Evolutionary conservation across 2,113 vertebrate species (phyloP).

Genomic region (human): GRCh38 chr2:165006501-165007000

Average conservation of each 20-base stretch:
- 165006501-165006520: not conserved
- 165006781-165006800: not conserved
- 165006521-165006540: not conserved
- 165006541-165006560: not conserved
- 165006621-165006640: not conserved
- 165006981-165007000: not conserved
- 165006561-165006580: fast-evolving
- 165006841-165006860: not conserved
- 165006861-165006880: not conserved
- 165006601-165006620: not conserved
- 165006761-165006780: not conserved
- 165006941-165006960: not conserved
- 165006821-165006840: not conserved
- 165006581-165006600: not conserved
- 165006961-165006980: not conserved
- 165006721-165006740: not conserved
- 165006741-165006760: not conserved
- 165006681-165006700: not conserved
- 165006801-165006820: not conserved
- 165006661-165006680: not conserved
- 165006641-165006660: not conserved
- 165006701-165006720: not conserved
- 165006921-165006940: not conserved
- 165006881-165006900: not conserved
- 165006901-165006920: not conserved